Base-by-base conservation (phyloP, 2,113 vertebrate species). In the Coracopsis vasa region DNA sequence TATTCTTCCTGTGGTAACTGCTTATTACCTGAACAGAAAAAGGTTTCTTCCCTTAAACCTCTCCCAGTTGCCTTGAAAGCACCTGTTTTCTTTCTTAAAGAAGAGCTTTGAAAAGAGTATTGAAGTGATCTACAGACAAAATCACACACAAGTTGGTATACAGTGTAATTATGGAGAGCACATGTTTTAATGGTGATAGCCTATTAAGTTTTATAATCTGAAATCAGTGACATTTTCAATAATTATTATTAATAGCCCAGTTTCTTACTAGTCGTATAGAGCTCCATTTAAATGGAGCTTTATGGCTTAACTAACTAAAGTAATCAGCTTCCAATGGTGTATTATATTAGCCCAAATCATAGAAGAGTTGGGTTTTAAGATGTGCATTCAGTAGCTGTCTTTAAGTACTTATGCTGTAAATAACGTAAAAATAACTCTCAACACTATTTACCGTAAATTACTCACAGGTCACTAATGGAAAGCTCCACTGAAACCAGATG, bases 171-270 rank as follows among this genome's bases (percentile, higher is more conserved):
- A 96, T 15, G 29, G 65, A 82, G n/a, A 95, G 60, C 96, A 96
- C 93, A 97, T 95, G 95, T 95, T 96, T 92, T 94, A 95, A 93
- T 87, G 58, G 81, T 84, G 66, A 96, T 94, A 94, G 79, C 80
- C 96, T 93, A 96, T 97, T 96, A 96, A 95, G 73, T 96, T 97
- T 97, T 94, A 97, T 94, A 53, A 86, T 85, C 89, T 94, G 87
- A 95, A 96, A 97, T 94, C 89, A 91, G 94, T 97, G 97, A 96
- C 96, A 96, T 97, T 97, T 96, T 54, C 94, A 90, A 96, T 97
- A 94, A 96, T 97, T 73, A 91, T 94, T 97, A 97, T 97, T 97
- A 97, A 97, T 95, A 93, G 48, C 74, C 58, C 48, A 19, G 77
- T 91, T 95, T 95, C 81, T 95, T 91, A 83, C 87, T 82, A 91